Percentiles rank a stretch among this genome's conserved stretches.
Evolutionary conservation across 2,888 invertebrate species (phyloP).

Genomic region (Alentia gelatinosa): DNA sequence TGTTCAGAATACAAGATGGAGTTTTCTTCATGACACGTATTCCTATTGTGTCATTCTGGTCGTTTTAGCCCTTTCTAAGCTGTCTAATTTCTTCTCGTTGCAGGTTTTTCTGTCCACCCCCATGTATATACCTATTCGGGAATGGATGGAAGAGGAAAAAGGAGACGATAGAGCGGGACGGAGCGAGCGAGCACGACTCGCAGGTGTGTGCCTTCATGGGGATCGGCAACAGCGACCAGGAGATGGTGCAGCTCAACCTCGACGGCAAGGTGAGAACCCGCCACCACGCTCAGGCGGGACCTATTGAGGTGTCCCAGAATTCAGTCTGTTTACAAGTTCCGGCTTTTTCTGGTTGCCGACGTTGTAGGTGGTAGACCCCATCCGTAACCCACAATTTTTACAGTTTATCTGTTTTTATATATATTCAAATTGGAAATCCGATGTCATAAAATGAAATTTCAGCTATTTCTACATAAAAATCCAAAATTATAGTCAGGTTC

Average conservation of each 20-base stretch:
- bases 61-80: background rate
- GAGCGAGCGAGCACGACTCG: conserved; percentile 75
- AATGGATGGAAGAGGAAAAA: conserved; percentile 98
- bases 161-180: conserved; percentile 88
- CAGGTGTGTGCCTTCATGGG: conserved; percentile 99
- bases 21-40: background rate
- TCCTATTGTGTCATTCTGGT: background rate
- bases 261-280: conserved; percentile 89
- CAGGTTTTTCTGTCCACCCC: conserved; percentile 98
- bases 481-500: too few species aligned
- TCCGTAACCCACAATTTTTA: too few species aligned
- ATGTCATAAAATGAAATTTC: too few species aligned
- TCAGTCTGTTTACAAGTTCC: too few species aligned
- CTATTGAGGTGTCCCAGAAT: too few species aligned
- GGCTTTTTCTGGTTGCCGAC: background rate
- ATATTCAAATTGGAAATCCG: too few species aligned
- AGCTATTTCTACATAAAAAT: too few species aligned
- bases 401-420: too few species aligned
- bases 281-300: too few species aligned
- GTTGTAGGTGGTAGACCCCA: background rate
- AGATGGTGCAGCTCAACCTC: conserved; percentile 98
- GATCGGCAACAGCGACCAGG: conserved; percentile 96
- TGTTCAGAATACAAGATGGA: background rate
- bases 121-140: conserved; percentile 98
- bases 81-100: background rate